Percentiles rank a stretch among this genome's conserved stretches.
Conservation (phyloP, 2,888 invertebrate genomes). For the Dichetophora obliterata region DNA sequence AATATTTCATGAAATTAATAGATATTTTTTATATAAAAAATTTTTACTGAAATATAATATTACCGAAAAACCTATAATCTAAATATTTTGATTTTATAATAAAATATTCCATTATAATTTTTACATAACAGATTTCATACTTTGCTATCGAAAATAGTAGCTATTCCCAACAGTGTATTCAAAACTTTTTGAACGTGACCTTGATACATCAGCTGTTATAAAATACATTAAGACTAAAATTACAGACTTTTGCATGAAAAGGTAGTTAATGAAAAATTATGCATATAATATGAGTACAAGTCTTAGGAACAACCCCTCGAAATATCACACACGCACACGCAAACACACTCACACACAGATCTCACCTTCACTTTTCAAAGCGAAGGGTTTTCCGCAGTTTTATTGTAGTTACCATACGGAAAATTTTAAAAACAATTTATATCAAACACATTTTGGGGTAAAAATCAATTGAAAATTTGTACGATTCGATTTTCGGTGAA, state of each 20-base stretch:
- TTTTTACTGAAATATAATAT: no score
- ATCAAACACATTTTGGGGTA: slow-evolving; percentile 20
- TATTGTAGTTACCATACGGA: no score
- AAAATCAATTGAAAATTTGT: slow-evolving; percentile 29
- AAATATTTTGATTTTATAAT: no score
- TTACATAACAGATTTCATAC: no score
- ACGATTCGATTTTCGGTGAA: slow-evolving; percentile 15
- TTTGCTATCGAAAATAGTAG: no score
- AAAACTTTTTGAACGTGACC: no score
- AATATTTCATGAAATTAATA: no score
- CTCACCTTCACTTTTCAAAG: not conserved
- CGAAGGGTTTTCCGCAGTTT: not conserved
- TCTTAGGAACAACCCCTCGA: not conserved
- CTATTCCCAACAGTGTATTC: no score
- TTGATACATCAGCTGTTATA: not conserved
- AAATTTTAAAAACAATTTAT: slow-evolving; percentile 6
- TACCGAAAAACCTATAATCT: no score
- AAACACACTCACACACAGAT: not conserved
- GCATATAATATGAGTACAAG: not conserved
- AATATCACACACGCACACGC: not conserved
- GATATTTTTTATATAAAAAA: no score
- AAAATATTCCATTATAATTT: no score
- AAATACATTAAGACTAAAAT: not conserved
- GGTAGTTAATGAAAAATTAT: slow-evolving; percentile 14
- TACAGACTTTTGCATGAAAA: not conserved